phyloP scores from a whole-genome alignment of 2,888 invertebrate genomes.

The Ligdia adustata region DNA sequence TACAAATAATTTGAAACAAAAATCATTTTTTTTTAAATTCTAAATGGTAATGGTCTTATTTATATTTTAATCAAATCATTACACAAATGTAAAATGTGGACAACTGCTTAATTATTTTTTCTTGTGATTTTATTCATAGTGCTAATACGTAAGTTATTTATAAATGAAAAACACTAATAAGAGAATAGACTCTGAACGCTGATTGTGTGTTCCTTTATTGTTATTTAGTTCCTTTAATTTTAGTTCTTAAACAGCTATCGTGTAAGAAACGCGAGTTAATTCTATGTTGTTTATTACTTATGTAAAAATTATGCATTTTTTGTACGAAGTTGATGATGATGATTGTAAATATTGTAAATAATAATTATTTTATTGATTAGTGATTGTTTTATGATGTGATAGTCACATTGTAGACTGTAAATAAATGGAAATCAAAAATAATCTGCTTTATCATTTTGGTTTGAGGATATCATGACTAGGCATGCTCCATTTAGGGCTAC shows the following conservation, averaged over 20 bases:
- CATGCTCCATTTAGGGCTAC: too few species aligned
- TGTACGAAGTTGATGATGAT: constrained; percentile 43
- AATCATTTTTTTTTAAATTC: too few species aligned
- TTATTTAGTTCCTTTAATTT: constrained; percentile 51
- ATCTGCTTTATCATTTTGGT: constrained; percentile 44
- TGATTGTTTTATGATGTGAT: constrained; percentile 81
- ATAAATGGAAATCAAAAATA: constrained; percentile 79
- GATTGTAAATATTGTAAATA: constrained; percentile 72
- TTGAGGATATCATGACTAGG: too few species aligned
- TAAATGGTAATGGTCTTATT: too few species aligned
- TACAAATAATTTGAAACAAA: too few species aligned
- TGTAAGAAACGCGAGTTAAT: constrained; percentile 45
- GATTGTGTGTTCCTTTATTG: constrained; percentile 58
- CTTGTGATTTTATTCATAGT: too few species aligned
- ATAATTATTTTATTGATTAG: constrained; percentile 53
- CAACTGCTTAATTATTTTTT: too few species aligned
- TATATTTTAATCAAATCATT: too few species aligned
- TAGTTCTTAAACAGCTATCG: constrained; percentile 39
- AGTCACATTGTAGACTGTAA: constrained; percentile 79
- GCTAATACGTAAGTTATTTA: too few species aligned
- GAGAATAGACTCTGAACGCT: constrained; percentile 45
- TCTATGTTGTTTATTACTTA: constrained; percentile 42
- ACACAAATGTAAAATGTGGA: too few species aligned
- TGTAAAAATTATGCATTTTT: constrained; percentile 64
- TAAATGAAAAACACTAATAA: too few species aligned